A percentile compares a stretch with the other conserved stretches of the same genome.
These are phyloP conservation scores for Calyptommatus sinebrachiatus DNA, from an alignment of 2,113 vertebrate species.

Conservation along the genomic window DNA sequence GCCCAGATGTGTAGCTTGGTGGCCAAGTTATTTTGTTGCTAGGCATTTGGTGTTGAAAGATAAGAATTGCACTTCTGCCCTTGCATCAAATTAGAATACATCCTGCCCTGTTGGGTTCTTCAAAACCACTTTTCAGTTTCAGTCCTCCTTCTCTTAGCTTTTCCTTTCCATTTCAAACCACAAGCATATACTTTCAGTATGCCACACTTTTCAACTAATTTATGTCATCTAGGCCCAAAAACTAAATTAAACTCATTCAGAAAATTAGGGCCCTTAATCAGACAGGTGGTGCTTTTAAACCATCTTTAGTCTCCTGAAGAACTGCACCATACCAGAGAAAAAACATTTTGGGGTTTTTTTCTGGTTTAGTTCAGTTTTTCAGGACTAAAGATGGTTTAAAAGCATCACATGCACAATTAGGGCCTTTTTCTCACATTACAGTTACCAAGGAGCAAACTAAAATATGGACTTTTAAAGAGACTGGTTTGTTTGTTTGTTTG, in stretches of 20 bases:
- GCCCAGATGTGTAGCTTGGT: neutral
- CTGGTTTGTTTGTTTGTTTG: neutral
- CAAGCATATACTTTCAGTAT: neutral
- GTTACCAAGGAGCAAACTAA: neutral
- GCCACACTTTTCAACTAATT: neutral
- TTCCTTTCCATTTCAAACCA: neutral
- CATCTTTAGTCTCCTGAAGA: no score
- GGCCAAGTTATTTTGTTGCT: conserved; percentile 15
- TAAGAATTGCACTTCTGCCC: neutral
- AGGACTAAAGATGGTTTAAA: no score
- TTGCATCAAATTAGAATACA: neutral
- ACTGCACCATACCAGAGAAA: no score
- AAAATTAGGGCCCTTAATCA: no score
- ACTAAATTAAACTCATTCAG: no score
- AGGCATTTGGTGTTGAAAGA: conserved; percentile 3
- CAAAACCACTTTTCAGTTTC: neutral
- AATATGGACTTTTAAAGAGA: neutral
- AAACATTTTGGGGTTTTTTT: no score
- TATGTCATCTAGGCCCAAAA: neutral
- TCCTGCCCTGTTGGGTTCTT: neutral
- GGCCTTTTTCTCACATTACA: neutral
- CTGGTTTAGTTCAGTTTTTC: no score
- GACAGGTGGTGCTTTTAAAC: no score
- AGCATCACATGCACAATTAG: no score
- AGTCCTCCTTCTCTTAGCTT: neutral